phyloP scores from a whole-genome alignment of 2,797 vertebrate genomes.

The Scomberomorus guttatus region DNA sequence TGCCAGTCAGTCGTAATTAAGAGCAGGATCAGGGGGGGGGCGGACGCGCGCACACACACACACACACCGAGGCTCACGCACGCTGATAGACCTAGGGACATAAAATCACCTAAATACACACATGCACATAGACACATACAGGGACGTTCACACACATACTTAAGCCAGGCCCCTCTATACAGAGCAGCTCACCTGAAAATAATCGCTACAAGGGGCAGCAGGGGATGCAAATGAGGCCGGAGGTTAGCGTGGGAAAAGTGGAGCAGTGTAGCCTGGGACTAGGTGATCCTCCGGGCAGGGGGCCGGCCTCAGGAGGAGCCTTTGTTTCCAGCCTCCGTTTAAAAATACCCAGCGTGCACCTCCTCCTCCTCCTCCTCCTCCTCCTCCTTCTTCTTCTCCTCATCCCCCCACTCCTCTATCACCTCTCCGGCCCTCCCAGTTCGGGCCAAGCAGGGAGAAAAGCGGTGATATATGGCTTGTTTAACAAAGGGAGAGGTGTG shows the following conservation, averaged over 20 bases:
- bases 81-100: constrained; percentile 59
- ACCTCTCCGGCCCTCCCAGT: constrained; percentile 87
- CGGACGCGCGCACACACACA: constrained; percentile 36
- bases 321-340: constrained; percentile 89
- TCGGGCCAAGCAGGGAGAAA: constrained; percentile 78
- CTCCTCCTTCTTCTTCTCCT: constrained; percentile 36
- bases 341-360: constrained; percentile 78
- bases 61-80: constrained; percentile 43
- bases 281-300: constrained; percentile 97
- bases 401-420: constrained; percentile 68
- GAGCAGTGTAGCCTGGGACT: constrained; percentile 93
- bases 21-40: constrained; percentile 89
- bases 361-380: constrained; percentile 58
- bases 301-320: constrained; percentile 94
- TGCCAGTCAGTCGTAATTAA: constrained; percentile 99
- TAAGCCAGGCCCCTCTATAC: constrained; percentile 87
- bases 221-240: constrained; percentile 96
- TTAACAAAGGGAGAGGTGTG: constrained; percentile 79
- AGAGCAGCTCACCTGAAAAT: constrained; percentile 99
- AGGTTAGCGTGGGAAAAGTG: constrained; percentile 98
- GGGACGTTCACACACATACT: constrained; percentile 60
- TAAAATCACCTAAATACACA: constrained; percentile 60
- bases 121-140: constrained; percentile 46
- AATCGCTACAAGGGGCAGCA: constrained; percentile 95
- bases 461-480: constrained; percentile 81